Conservation (phyloP, 2,797 vertebrate genomes). For the Craterocephalus amniculus region DNA sequence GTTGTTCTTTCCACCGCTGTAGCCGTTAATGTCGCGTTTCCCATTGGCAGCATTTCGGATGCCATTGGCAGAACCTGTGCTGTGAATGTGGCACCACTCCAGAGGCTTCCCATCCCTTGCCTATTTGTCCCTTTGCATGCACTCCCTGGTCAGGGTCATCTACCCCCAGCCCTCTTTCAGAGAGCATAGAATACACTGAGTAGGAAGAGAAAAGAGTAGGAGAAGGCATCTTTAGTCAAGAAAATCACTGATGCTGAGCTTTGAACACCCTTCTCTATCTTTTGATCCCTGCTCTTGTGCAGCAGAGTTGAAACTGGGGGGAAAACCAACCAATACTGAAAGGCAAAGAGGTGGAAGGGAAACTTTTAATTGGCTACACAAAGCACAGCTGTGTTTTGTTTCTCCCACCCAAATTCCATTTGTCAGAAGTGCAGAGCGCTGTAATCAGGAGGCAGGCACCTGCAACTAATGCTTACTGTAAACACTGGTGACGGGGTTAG, state of each 20-base stretch:
- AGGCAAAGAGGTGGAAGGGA: conserved; percentile 55
- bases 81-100: conserved; percentile 53
- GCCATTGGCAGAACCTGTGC: conserved; percentile 52
- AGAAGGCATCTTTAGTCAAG: conserved; percentile 41
- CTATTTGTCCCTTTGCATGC: conserved; percentile 28
- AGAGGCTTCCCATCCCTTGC: conserved; percentile 43
- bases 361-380: conserved; percentile 77
- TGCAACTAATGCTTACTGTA: conserved; percentile 70
- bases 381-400: conserved; percentile 67
- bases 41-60: conserved; percentile 66
- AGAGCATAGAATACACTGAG: conserved; percentile 3
- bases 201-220: conserved; percentile 26
- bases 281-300: conserved; percentile 55
- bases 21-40: conserved; percentile 57
- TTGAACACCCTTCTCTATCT: conserved; percentile 39
- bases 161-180: too few species aligned
- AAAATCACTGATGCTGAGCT: conserved; percentile 44
- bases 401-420: conserved; percentile 57
- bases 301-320: conserved; percentile 34
- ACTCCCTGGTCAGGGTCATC: conserved; percentile 35
- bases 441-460: conserved; percentile 62
- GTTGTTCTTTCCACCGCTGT: conserved; percentile 59
- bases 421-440: conserved; percentile 62
- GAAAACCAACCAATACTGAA: conserved; percentile 50
- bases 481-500: conserved; percentile 55